These are phyloP conservation scores for Tragelaphus scriptus DNA, from an alignment of 2,113 vertebrate species.

Conservation along the genomic window DNA sequence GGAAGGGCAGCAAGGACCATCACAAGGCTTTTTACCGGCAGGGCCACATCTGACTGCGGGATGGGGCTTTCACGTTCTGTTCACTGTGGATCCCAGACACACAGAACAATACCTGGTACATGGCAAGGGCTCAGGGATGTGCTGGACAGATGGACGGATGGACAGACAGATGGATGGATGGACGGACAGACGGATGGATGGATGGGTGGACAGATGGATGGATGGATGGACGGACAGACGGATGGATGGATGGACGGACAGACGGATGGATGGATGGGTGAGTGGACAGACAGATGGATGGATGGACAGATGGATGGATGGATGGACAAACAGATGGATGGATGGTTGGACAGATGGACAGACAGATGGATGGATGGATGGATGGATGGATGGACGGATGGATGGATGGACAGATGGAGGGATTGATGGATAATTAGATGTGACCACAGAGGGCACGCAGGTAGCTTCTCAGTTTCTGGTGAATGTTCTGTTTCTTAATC, in stretches of 20 bases:
- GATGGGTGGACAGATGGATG: rapidly evolving
- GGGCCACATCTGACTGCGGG: rapidly evolving
- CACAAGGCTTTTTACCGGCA: no score
- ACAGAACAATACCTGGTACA: neutral
- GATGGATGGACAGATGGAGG: no score
- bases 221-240: rapidly evolving
- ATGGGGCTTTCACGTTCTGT: rapidly evolving
- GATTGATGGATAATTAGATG: neutral
- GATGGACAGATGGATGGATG: rapidly evolving
- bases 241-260: no score
- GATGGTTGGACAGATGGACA: no score
- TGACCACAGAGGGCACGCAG: rapidly evolving
- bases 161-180: neutral
- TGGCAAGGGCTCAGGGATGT: neutral
- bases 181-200: no score
- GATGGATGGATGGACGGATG: neutral
- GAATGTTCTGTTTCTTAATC: neutral
- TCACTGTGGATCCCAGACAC: neutral
- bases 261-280: no score
- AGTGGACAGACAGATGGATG: no score
- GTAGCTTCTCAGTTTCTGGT: neutral
- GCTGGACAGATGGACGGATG: neutral
- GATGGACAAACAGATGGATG: rapidly evolving
- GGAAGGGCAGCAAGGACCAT: neutral
- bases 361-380: no score